These are phyloP conservation scores for Aporophyla lueneburgensis DNA, from an alignment of 2,888 invertebrate species.

Conservation along the genomic window DNA sequence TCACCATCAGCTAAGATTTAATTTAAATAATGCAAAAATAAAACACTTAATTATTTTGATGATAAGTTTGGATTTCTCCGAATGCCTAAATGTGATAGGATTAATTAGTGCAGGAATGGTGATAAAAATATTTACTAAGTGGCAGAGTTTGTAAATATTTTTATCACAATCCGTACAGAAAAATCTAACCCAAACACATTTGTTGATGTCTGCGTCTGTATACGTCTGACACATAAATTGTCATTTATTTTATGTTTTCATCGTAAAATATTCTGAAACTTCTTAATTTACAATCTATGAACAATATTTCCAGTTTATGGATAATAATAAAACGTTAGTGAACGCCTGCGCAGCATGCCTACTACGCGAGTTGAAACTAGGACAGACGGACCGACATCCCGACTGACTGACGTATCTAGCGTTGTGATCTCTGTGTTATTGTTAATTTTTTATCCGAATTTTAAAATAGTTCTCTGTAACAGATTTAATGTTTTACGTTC, in stretches of 20 bases:
- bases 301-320: slow-evolving; percentile 21
- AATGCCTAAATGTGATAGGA: slow-evolving; percentile 1
- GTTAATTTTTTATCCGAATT: slow-evolving; percentile 51
- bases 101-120: slow-evolving; percentile 2
- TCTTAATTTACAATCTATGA: slow-evolving; percentile 23
- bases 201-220: background rate
- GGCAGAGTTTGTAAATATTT: no score
- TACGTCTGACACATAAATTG: slow-evolving; percentile 9
- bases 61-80: slow-evolving; percentile 9
- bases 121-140: slow-evolving; percentile 24
- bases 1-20: background rate
- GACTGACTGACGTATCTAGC: slow-evolving; percentile 52
- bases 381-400: slow-evolving; percentile 62
- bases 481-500: slow-evolving; percentile 1
- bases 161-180: background rate
- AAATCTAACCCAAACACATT: background rate
- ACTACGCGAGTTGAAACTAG: slow-evolving; percentile 58
- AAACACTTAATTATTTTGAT: background rate
- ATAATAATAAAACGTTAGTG: slow-evolving; percentile 35
- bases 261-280: slow-evolving; percentile 8
- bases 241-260: slow-evolving; percentile 18
- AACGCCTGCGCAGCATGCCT: slow-evolving; percentile 52
- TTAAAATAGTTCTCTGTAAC: slow-evolving; percentile 29
- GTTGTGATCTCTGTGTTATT: slow-evolving; percentile 57
- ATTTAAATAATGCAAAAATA: background rate